Percentiles rank a stretch among this genome's conserved stretches.
These are phyloP conservation scores for Eospalax fontanierii DNA, from an alignment of 2,797 vertebrate genomes.

Conservation along the genomic window DNA sequence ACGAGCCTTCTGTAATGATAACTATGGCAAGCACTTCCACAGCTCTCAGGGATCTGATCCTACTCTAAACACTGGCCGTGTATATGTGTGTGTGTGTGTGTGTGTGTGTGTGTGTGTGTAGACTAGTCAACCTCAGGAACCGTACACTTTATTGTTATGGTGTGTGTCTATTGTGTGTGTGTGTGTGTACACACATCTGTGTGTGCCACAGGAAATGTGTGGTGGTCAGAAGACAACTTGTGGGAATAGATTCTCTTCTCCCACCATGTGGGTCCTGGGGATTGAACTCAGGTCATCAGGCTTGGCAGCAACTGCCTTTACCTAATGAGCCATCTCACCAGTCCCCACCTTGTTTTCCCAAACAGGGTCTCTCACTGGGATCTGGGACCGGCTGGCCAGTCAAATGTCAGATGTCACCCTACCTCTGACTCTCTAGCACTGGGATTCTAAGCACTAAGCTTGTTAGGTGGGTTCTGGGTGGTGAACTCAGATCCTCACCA, in stretches of 20 bases:
- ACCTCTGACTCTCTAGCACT: not conserved
- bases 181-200: not conserved
- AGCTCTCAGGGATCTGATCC: not conserved
- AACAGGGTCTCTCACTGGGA: not conserved
- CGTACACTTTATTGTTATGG: too few relatives aligned
- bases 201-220: not conserved
- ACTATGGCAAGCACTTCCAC: rapidly evolving
- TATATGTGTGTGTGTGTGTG: not conserved
- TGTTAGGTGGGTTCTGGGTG: not conserved
- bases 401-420: too few relatives aligned
- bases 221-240: not conserved
- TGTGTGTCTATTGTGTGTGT: not conserved
- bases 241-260: not conserved
- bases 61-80: not conserved
- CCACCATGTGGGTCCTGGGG: not conserved
- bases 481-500: not conserved
- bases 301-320: not conserved
- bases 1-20: not conserved
- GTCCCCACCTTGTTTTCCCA: not conserved
- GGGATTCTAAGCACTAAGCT: not conserved
- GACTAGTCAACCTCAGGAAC: too few relatives aligned
- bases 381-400: too few relatives aligned
- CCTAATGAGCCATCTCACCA: not conserved
- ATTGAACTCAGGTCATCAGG: too few relatives aligned
- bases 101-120: not conserved